Percentiles rank a stretch among this genome's conserved stretches.
phyloP scores from a whole-genome alignment of 1,140 invertebrate species.

The Platyscapa corneri region DNA sequence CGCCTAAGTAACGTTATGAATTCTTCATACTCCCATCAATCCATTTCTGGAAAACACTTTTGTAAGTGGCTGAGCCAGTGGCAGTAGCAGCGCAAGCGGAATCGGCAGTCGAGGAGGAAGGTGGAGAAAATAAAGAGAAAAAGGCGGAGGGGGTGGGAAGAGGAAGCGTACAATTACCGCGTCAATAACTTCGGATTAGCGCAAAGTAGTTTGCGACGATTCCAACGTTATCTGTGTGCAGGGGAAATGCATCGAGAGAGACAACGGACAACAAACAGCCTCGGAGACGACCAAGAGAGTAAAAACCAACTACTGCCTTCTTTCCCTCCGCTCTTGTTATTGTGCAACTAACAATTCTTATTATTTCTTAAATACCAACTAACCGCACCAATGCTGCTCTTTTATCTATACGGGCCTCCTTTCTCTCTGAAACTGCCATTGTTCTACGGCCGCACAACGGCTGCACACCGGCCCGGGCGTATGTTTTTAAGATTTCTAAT shows the following conservation, averaged over 20 bases:
- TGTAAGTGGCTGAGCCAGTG: too few relatives aligned
- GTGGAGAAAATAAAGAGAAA: constrained; percentile 50
- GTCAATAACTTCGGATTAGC: constrained; percentile 47
- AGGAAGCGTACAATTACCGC: constrained; percentile 30
- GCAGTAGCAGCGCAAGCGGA: too few relatives aligned
- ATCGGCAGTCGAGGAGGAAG: constrained; percentile 23
- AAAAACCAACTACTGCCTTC: constrained; percentile 6
- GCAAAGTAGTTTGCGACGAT: constrained; percentile 46
- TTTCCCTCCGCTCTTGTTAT: not conserved
- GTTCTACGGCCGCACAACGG: not conserved
- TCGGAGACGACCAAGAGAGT: constrained; percentile 20
- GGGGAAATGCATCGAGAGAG: constrained; percentile 48
- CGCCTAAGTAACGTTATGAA: not conserved
- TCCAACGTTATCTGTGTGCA: constrained; percentile 9
- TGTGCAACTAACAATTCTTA: not conserved
- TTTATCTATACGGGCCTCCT: not conserved
- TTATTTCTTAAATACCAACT: not conserved
- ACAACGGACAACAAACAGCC: not conserved
- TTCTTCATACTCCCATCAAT: not conserved
- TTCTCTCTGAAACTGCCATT: not conserved
- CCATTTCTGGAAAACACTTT: too few relatives aligned
- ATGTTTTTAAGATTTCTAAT: not conserved
- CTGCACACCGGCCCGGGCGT: too few relatives aligned
- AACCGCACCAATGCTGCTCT: constrained; percentile 1
- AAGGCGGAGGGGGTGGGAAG: not conserved